Evolutionary conservation across 2,113 vertebrate genomes (phyloP), one percentile per base, ranked within the genome.

Genomic region (Psettodes erumei): DNA sequence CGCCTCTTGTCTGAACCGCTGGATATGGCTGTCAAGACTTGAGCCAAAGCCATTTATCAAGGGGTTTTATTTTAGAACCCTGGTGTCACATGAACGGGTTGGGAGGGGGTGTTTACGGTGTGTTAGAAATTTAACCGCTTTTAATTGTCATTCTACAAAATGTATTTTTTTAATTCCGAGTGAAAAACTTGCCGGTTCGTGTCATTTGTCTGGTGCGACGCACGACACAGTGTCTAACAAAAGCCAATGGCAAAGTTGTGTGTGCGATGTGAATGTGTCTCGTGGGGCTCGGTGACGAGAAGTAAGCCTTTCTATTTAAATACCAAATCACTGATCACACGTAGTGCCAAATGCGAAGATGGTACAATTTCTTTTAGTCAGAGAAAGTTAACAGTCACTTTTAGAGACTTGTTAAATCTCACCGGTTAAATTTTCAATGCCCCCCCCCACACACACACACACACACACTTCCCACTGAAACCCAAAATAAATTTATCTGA

Each of bases 1-100:
- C 74, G 73, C 60, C 59, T 79, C 72, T 70, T 72, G 76, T 76
- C 53, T 78, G 73, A 83, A 67, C 76, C 60, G 59, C 70, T 80
- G 59, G 58, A 79, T 77, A 62, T 60, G 62, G 15, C 73, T 79
- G 71, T 81, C 63, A 68, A 53, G 48, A 63, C 71, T 61, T 72
- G 71, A n/a, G 67, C 40, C 72, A 55, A 48, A 43, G 79, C 21
- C 48, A 73, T 87, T 75, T 67, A 75, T 88, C 56, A 65, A 56
- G 64, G 18, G n/a, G 28, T 42, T 75, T 71, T 54, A 79, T 68
- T 75, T 69, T 60, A 70, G 25, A 68, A 47, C 10, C 30, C 5
- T 65, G 53, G 11, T 72, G 53, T 50, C 30, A 53, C 8, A 62
- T 63, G 7, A 42, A 18, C 11, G 7, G 23, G 8, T 54, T 4